Percentiles rank a stretch among this genome's conserved stretches.
Conservation (phyloP, 2,888 invertebrate species). For the Tenthredo amoena region DNA sequence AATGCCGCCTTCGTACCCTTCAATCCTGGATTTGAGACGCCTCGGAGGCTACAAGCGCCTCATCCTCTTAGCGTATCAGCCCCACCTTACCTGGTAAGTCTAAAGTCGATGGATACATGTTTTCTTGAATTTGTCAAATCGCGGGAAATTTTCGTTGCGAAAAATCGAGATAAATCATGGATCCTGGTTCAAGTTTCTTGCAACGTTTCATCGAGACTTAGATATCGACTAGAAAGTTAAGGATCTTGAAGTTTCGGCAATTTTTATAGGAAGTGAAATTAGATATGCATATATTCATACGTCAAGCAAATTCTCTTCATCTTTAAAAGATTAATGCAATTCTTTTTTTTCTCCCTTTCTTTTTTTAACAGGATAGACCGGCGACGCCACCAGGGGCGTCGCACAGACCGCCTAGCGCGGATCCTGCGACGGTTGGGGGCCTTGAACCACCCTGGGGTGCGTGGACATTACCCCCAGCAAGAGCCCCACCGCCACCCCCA, state of each 20-base stretch:
- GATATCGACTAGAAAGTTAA: background rate
- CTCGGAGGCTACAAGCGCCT: constrained; percentile 82
- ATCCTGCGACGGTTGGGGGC: constrained; percentile 69
- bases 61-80: constrained; percentile 87
- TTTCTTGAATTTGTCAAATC: background rate
- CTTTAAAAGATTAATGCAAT: background rate
- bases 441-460: constrained; percentile 75
- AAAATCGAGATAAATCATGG: background rate
- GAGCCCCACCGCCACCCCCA: constrained; percentile 81
- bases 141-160: background rate
- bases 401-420: constrained; percentile 75
- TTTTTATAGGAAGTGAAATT: too few relatives aligned
- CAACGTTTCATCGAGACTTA: background rate
- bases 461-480: constrained; percentile 79
- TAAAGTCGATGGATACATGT: background rate
- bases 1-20: constrained; percentile 93
- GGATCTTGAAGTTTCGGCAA: background rate
- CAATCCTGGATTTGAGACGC: constrained; percentile 77
- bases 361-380: constrained; percentile 73
- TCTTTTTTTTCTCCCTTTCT: constrained; percentile 31
- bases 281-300: too few relatives aligned
- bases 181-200: background rate
- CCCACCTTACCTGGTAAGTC: constrained; percentile 81
- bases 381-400: constrained; percentile 74
- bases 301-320: background rate